These are phyloP conservation scores for Eidolon helvum DNA, from an alignment of 2,113 vertebrate genomes.

Conservation along the genomic window DNA sequence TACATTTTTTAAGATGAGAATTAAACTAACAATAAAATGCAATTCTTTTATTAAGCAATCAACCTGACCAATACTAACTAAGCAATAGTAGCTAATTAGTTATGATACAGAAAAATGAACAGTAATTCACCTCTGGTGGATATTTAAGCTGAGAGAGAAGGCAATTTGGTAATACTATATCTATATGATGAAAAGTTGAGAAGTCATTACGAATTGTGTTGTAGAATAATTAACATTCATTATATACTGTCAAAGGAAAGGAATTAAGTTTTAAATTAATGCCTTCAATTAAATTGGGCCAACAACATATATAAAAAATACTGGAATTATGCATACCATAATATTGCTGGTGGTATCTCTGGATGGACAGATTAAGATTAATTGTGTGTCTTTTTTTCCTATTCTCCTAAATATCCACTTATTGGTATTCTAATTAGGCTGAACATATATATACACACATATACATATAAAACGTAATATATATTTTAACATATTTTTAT, in stretches of 20 bases:
- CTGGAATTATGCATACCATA: neutral
- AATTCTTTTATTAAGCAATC: neutral
- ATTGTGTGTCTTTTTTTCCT: neutral
- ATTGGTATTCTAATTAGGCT: neutral
- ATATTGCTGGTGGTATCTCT: neutral
- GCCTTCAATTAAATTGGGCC: neutral
- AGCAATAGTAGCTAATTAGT: neutral
- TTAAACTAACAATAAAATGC: neutral
- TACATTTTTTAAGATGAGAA: neutral
- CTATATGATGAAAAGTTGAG: neutral
- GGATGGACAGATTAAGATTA: too few relatives aligned
- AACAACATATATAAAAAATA: neutral
- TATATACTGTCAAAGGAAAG: neutral
- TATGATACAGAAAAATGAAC: neutral
- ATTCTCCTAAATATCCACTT: neutral
- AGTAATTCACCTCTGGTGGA: neutral
- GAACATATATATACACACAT: neutral
- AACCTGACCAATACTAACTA: neutral
- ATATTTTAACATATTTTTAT: neutral
- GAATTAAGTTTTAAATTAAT: neutral
- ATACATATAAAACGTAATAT: too few relatives aligned
- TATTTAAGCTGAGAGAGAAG: neutral
- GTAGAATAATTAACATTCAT: neutral
- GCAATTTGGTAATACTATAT: neutral
- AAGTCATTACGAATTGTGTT: neutral